phyloP scores from a whole-genome alignment of 2,888 invertebrate genomes.

The Andricus curvator region DNA sequence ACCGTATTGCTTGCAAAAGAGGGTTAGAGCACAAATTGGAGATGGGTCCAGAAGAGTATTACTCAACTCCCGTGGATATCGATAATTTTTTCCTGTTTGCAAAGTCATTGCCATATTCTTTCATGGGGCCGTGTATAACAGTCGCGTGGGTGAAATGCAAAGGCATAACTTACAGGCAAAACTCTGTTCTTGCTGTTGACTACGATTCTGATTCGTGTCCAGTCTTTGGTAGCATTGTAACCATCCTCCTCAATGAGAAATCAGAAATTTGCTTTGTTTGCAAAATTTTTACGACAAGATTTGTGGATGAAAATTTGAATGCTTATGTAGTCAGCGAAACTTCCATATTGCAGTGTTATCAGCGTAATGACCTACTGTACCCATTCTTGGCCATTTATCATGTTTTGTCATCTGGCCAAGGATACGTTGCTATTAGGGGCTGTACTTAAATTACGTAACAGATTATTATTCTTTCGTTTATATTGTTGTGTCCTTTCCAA shows the following conservation, averaged over 20 bases:
- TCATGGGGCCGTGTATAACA: neutral
- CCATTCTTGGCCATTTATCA: neutral
- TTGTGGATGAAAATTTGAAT: neutral
- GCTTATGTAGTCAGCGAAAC: neutral
- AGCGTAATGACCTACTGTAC: neutral
- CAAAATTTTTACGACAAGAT: neutral
- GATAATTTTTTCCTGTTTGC: neutral
- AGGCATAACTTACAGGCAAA: slow-evolving; percentile 1
- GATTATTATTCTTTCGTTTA: too few species aligned
- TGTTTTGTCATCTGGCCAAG: neutral
- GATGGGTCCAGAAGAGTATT: slow-evolving; percentile 7
- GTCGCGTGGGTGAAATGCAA: neutral
- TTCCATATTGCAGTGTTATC: slow-evolving; percentile 11
- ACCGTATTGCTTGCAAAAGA: neutral
- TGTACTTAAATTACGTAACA: neutral
- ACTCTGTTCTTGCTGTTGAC: neutral
- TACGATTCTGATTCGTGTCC: neutral
- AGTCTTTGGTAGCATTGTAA: neutral
- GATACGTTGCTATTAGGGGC: neutral
- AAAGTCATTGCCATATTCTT: neutral
- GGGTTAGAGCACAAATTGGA: neutral
- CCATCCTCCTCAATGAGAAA: neutral
- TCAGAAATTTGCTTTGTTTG: neutral
- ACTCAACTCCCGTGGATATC: neutral
- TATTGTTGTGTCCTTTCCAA: too few species aligned